Conservation (phyloP, 1,140 invertebrate genomes). For the Pachypeltis micranthus region DNA sequence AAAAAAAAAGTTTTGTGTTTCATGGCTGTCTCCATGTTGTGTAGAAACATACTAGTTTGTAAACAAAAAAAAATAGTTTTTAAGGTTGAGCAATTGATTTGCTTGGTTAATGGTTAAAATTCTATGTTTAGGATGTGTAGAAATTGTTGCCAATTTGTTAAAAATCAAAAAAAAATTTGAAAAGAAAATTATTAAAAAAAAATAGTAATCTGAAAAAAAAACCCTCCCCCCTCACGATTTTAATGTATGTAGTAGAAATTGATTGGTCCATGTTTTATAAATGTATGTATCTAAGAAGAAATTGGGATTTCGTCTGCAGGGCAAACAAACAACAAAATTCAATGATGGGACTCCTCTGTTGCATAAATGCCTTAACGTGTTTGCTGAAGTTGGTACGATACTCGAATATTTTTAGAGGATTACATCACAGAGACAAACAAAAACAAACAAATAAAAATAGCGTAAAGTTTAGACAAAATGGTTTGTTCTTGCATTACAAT, state of each 20-base stretch:
- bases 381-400: conserved; percentile 17
- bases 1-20: conserved; percentile 12
- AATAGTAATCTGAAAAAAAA: conserved; percentile 21
- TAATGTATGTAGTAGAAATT: conserved; percentile 24
- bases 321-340: conserved; percentile 15
- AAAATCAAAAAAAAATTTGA: conserved; percentile 19
- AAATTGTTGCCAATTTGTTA: conserved; percentile 25
- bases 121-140: conserved; percentile 25
- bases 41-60: conserved; percentile 20
- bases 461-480: conserved; percentile 12
- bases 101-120: conserved; percentile 22
- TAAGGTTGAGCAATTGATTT: conserved; percentile 19
- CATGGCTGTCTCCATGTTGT: conserved; percentile 20
- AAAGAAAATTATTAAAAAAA: conserved; percentile 14
- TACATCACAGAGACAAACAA: conserved; percentile 21
- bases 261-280: conserved; percentile 24
- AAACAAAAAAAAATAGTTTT: conserved; percentile 19
- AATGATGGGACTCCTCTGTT: conserved; percentile 16
- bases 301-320: conserved; percentile 14
- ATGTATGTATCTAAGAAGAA: conserved; percentile 19
- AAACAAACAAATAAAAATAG: conserved; percentile 12
- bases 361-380: conserved; percentile 22
- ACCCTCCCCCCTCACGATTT: conserved; percentile 18
- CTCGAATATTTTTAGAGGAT: conserved; percentile 20
- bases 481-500: conserved; percentile 23